Percentiles rank a stretch among this genome's conserved stretches.
phyloP scores from a whole-genome alignment of 2,113 vertebrate species.

The Pipra filicauda region DNA sequence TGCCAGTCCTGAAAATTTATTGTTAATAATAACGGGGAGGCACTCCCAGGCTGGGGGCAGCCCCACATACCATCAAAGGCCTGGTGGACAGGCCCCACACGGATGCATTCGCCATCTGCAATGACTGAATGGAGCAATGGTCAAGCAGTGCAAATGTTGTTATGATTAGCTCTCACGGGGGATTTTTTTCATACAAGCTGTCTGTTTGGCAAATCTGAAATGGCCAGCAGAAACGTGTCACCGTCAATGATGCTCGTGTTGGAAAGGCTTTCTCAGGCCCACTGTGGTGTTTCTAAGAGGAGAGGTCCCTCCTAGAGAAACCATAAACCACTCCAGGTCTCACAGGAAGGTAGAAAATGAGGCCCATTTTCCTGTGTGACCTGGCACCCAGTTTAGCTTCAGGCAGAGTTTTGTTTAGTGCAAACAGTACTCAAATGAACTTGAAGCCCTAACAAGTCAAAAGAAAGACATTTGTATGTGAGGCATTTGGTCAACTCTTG shows the following conservation, averaged over 20 bases:
- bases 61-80: not conserved
- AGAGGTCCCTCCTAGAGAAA: not conserved
- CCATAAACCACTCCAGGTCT: not conserved
- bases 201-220: not conserved
- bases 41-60: not conserved
- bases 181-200: not conserved
- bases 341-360: not conserved
- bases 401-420: not conserved
- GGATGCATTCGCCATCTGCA: rapidly evolving
- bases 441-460: not conserved
- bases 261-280: not conserved
- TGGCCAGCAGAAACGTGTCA: not conserved
- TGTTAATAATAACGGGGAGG: not conserved
- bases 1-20: not conserved
- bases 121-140: not conserved
- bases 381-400: not conserved
- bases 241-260: not conserved
- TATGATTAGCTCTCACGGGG: slow-evolving; percentile 9
- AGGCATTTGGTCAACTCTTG: not conserved
- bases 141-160: not conserved
- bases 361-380: not conserved
- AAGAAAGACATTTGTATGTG: not conserved
- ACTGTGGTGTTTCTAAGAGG: not conserved
- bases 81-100: rapidly evolving
- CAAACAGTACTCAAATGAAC: not conserved